Evolutionary conservation across 2,888 invertebrate genomes (phyloP).

Genomic region (Salpingus planirostris): DNA sequence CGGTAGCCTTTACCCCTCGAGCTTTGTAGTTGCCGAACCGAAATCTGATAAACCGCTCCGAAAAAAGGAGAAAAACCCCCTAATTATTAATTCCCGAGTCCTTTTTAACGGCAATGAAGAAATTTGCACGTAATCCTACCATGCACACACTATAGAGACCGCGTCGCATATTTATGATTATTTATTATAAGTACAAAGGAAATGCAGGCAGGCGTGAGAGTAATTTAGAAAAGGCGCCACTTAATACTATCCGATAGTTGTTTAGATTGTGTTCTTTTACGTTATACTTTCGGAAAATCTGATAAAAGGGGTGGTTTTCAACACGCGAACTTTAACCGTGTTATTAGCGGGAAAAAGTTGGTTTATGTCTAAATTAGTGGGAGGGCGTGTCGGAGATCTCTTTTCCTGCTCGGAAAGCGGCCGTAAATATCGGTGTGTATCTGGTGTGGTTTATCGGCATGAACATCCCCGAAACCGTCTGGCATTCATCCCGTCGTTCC

Average conservation of each 20-base stretch:
- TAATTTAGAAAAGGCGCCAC: conserved; percentile 27
- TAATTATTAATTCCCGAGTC: conserved; percentile 10
- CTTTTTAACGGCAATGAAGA: conserved; percentile 16
- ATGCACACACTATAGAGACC: no score
- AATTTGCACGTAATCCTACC: conserved; percentile 24
- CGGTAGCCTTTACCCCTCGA: conserved; percentile 27
- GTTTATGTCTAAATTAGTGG: conserved; percentile 1
- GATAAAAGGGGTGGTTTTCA: conserved; percentile 15
- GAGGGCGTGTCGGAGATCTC: no score
- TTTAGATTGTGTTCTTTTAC: conserved; percentile 24
- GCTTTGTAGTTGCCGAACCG: conserved; percentile 22
- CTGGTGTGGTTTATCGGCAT: no score
- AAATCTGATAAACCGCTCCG: conserved; percentile 24
- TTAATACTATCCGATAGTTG: conserved; percentile 25
- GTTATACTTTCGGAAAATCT: conserved; percentile 25
- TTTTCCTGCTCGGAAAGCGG: no score
- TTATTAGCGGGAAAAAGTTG: no score
- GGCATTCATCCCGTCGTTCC: no score
- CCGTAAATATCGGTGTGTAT: no score
- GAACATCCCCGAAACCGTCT: no score
- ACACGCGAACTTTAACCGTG: conserved; percentile 7
- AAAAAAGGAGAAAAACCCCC: conserved; percentile 11
- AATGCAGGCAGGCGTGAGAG: conserved; percentile 23
- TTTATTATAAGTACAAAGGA: no score
- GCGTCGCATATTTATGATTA: no score